Percentiles rank a stretch among this genome's conserved stretches.
Conservation (phyloP, 2,797 vertebrate genomes). For the Gymnothorax javanicus region DNA sequence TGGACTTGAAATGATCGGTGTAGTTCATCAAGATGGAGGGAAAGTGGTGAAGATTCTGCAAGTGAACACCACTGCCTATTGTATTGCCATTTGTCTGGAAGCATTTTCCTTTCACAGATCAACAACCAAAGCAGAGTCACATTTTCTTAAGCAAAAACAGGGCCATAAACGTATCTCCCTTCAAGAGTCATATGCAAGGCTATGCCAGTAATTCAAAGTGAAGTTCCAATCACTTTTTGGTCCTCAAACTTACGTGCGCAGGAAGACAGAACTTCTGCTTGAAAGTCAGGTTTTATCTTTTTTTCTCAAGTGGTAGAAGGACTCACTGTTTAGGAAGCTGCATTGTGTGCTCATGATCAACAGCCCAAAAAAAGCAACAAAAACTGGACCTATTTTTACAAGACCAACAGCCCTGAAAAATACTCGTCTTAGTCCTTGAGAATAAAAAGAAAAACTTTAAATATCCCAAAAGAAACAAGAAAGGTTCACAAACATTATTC, state of each 20-base stretch:
- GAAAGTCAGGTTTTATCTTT: neutral
- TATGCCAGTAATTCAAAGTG: neutral
- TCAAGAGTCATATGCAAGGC: neutral
- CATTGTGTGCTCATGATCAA: neutral
- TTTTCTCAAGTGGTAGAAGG: neutral
- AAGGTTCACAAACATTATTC: neutral
- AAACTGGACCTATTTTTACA: neutral
- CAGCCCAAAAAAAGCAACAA: neutral
- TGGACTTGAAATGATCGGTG: too few species aligned
- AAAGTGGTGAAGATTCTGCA: neutral
- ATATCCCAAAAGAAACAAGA: neutral
- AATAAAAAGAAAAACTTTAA: neutral
- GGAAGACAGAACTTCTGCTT: neutral
- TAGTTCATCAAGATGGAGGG: neutral
- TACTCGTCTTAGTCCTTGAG: neutral
- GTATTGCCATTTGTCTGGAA: neutral
- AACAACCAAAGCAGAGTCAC: neutral
- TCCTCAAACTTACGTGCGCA: neutral
- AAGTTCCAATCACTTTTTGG: neutral
- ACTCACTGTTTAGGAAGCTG: neutral
- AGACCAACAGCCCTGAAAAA: neutral
- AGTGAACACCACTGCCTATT: neutral
- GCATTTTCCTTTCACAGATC: neutral
- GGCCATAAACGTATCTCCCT: neutral
- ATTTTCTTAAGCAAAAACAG: neutral